These are phyloP conservation scores for Chydorus sphaericus DNA, from an alignment of 2,888 invertebrate species.

Conservation along the genomic window DNA sequence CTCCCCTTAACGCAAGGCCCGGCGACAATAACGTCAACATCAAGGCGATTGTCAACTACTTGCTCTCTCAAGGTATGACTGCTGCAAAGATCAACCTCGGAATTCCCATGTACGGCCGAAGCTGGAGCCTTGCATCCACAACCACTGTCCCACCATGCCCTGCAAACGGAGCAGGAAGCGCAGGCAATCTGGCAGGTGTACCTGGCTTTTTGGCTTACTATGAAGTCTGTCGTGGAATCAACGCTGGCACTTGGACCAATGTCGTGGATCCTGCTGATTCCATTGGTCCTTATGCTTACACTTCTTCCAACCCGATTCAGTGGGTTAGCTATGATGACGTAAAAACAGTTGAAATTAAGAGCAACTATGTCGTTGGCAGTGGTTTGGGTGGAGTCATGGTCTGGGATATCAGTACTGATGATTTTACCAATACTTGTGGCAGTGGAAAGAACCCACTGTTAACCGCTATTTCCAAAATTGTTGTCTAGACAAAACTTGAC, in stretches of 20 bases:
- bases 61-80: slow-evolving; percentile 20
- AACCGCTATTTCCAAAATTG: slow-evolving; percentile 1
- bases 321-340: slow-evolving; percentile 10
- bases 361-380: background rate
- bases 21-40: background rate
- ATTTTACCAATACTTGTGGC: slow-evolving; percentile 3
- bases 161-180: slow-evolving; percentile 18
- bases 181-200: slow-evolving; percentile 17
- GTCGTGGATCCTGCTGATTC: slow-evolving; percentile 23
- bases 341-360: background rate
- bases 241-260: slow-evolving; percentile 23
- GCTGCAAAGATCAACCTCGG: slow-evolving; percentile 20
- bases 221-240: slow-evolving; percentile 23
- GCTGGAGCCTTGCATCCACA: slow-evolving; percentile 18
- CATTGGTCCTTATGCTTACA: slow-evolving; percentile 24
- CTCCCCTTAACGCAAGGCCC: slow-evolving; percentile 2
- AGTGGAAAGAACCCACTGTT: background rate
- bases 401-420: slow-evolving; percentile 3
- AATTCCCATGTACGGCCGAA: slow-evolving; percentile 21
- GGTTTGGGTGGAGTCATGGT: slow-evolving; percentile 1
- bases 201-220: slow-evolving; percentile 21
- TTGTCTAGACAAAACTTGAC: no score
- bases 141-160: slow-evolving; percentile 14
- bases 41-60: slow-evolving; percentile 25
- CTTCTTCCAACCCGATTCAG: background rate